Conservation (phyloP, 2,888 invertebrate genomes). For the Encarsia formosa region DNA sequence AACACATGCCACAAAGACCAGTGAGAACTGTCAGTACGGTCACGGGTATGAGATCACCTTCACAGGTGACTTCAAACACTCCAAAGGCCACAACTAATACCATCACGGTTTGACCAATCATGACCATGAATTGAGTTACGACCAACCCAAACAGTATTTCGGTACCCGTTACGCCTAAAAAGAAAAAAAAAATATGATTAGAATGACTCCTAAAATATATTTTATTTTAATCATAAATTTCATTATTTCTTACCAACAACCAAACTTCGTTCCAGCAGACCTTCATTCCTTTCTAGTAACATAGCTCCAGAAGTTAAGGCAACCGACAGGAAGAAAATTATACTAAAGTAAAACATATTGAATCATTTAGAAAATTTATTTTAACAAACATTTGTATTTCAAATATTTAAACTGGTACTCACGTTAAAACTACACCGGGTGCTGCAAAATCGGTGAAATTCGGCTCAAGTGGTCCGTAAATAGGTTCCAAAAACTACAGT, state of each 20-base stretch:
- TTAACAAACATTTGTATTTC: not conserved
- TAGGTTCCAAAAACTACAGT: conserved; percentile 65
- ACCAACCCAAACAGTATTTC: conserved; percentile 88
- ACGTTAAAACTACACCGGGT: conserved; percentile 87
- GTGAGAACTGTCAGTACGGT: conserved; percentile 72
- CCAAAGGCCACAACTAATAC: conserved; percentile 76
- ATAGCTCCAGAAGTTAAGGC: conserved; percentile 88
- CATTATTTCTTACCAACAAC: conserved; percentile 57
- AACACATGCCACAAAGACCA: conserved; percentile 91
- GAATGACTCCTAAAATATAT: not conserved
- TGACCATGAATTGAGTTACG: conserved; percentile 80
- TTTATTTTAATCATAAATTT: not conserved
- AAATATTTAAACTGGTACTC: conserved; percentile 44
- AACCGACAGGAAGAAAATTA: conserved; percentile 90
- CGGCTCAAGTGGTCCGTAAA: conserved; percentile 72
- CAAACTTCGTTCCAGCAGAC: conserved; percentile 82
- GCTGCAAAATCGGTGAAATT: conserved; percentile 94
- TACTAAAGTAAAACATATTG: conserved; percentile 59
- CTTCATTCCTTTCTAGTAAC: conserved; percentile 84
- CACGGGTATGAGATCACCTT: conserved; percentile 73
- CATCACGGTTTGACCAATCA: conserved; percentile 76
- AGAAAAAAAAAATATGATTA: not conserved
- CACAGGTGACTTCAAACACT: conserved; percentile 72
- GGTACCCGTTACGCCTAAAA: conserved; percentile 59
- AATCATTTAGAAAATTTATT: conserved; percentile 2